These are phyloP conservation scores for Campylomormyrus tamandua DNA, from an alignment of 2,113 vertebrate genomes.

Conservation along the genomic window DNA sequence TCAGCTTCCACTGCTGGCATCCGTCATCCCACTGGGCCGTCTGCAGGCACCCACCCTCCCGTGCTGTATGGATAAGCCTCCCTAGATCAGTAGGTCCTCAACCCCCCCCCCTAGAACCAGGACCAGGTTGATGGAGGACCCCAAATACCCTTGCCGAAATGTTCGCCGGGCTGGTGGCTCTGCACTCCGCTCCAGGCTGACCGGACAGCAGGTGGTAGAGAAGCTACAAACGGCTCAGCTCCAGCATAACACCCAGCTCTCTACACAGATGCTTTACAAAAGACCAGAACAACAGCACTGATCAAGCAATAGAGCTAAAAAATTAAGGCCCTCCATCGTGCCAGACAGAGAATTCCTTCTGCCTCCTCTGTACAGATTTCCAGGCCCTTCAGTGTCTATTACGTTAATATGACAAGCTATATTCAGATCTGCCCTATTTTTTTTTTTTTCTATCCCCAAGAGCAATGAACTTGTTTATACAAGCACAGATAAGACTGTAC, in stretches of 20 bases:
- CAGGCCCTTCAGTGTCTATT: neutral
- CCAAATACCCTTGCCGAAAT: neutral
- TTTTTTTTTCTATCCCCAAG: slow-evolving; percentile 2
- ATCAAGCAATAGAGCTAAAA: neutral
- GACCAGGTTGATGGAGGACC: neutral
- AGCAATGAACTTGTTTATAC: slow-evolving; percentile 19
- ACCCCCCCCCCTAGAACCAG: neutral
- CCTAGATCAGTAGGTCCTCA: neutral
- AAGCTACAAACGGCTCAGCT: neutral
- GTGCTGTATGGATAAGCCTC: neutral
- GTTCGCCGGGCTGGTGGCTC: neutral
- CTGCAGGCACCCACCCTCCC: neutral
- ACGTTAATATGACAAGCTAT: slow-evolving; percentile 2
- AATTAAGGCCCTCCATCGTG: neutral
- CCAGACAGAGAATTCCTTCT: neutral
- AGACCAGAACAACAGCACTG: neutral
- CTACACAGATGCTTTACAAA: neutral
- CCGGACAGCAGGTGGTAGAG: neutral
- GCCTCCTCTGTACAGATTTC: neutral
- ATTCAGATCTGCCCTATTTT: neutral
- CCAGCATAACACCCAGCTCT: neutral
- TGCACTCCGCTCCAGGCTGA: neutral
- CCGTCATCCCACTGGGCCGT: neutral
- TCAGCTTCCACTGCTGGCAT: neutral
- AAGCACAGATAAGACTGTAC: slow-evolving; percentile 6